These are phyloP conservation scores for Gasteruption jaculator DNA, from an alignment of 2,888 invertebrate species.

Conservation along the genomic window DNA sequence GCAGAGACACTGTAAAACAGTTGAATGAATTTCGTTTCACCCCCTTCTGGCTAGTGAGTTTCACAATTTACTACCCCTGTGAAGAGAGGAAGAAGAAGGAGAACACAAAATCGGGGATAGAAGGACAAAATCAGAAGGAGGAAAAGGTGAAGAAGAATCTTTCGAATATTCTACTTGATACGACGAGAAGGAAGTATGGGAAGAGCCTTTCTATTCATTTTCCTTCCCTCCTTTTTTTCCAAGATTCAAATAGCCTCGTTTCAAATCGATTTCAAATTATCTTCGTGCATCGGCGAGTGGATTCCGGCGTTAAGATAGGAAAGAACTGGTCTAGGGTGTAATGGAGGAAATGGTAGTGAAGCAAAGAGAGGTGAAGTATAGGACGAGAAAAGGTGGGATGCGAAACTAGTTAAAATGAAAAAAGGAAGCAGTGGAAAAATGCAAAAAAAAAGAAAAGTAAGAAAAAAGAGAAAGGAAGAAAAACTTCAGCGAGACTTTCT, in stretches of 20 bases:
- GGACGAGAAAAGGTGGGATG: conserved; percentile 5
- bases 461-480: too few relatives aligned
- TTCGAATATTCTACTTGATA: too few relatives aligned
- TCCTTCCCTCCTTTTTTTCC: conserved; percentile 17
- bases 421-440: too few relatives aligned
- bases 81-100: conserved; percentile 1
- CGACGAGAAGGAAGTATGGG: conserved; percentile 2
- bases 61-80: too few relatives aligned
- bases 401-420: too few relatives aligned
- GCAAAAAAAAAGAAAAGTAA: too few relatives aligned
- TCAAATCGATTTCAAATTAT: conserved; percentile 46
- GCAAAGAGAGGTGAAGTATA: conserved; percentile 15
- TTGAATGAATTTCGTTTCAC: conserved; percentile 24
- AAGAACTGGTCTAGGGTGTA: conserved; percentile 21
- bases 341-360: conserved; percentile 27
- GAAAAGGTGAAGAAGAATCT: neutral
- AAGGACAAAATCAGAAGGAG: too few relatives aligned
- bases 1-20: conserved; percentile 30
- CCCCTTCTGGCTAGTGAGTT: too few relatives aligned
- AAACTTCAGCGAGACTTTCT: conserved; percentile 11
- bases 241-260: conserved; percentile 42
- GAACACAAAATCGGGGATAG: too few relatives aligned
- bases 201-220: conserved; percentile 10
- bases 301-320: conserved; percentile 26
- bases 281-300: conserved; percentile 32